phyloP scores from a whole-genome alignment of 2,113 vertebrate species.

The Benitochromis conjunctus region DNA sequence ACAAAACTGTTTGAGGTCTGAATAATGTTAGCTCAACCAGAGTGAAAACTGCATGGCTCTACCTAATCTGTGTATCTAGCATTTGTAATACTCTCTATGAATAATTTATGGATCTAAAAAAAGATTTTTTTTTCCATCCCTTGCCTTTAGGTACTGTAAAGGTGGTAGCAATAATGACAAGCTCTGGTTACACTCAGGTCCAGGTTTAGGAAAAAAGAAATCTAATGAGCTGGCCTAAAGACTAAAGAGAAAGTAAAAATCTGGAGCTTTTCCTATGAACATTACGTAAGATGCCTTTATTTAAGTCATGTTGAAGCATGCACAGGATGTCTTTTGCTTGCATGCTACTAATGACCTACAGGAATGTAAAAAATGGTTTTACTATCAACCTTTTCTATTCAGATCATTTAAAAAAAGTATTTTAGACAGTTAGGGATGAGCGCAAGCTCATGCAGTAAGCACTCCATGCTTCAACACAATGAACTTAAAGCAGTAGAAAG shows the following conservation, averaged over 20 bases:
- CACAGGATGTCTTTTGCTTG: neutral
- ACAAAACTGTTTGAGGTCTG: constrained; percentile 16
- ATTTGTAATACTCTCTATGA: constrained; percentile 27
- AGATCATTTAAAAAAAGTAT: neutral
- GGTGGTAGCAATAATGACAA: neutral
- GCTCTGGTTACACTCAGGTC: neutral
- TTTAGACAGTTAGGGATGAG: neutral
- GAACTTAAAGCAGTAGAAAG: neutral
- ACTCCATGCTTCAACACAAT: neutral
- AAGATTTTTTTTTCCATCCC: neutral
- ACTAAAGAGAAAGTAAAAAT: neutral
- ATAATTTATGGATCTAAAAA: constrained; percentile 46
- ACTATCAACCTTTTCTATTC: neutral
- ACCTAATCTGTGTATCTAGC: constrained; percentile 40
- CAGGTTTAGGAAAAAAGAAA: neutral
- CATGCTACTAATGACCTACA: neutral
- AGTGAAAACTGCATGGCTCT: constrained; percentile 12
- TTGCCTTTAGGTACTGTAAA: constrained; percentile 1
- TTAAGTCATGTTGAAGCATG: neutral
- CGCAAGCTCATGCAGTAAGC: neutral
- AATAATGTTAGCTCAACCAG: constrained; percentile 7
- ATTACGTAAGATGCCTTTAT: neutral
- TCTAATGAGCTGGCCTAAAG: neutral
- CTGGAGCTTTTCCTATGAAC: neutral
- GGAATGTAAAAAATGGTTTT: neutral